phyloP scores from a whole-genome alignment of 1,140 invertebrate genomes.

The Papilio polyxenes region DNA sequence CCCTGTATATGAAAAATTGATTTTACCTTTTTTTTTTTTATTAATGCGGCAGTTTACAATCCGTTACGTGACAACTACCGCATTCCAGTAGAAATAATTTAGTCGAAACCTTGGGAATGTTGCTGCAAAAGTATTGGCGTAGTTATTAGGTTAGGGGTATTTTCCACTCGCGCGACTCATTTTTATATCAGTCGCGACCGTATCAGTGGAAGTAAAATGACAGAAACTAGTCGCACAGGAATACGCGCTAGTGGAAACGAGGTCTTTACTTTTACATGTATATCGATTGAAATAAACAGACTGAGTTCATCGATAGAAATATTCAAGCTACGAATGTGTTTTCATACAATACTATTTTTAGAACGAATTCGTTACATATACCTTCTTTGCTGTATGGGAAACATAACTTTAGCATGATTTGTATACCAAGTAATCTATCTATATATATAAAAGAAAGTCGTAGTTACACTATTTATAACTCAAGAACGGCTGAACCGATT shows the following conservation, averaged over 20 bases:
- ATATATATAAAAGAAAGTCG: too few species aligned
- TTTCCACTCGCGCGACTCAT: too few species aligned
- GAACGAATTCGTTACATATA: background rate
- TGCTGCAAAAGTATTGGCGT: background rate
- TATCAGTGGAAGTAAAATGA: too few species aligned
- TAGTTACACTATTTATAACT: too few species aligned
- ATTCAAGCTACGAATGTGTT: background rate
- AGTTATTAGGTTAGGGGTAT: background rate
- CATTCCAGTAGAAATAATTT: conserved; percentile 4
- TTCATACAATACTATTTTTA: background rate
- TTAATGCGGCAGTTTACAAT: conserved; percentile 14
- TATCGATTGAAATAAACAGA: background rate
- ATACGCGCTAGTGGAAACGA: background rate
- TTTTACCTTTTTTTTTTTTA: background rate
- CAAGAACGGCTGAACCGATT: too few species aligned
- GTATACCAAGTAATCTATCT: too few species aligned
- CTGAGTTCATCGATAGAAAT: conserved; percentile 7
- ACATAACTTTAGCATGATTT: background rate
- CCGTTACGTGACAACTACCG: conserved; percentile 2
- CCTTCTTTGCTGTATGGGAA: background rate
- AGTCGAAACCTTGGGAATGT: background rate
- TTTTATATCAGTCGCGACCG: too few species aligned
- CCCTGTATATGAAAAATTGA: too few species aligned
- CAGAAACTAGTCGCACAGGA: too few species aligned
- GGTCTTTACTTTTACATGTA: background rate